Conservation (phyloP, 2,113 vertebrate species). For the Suricata suricatta region DNA sequence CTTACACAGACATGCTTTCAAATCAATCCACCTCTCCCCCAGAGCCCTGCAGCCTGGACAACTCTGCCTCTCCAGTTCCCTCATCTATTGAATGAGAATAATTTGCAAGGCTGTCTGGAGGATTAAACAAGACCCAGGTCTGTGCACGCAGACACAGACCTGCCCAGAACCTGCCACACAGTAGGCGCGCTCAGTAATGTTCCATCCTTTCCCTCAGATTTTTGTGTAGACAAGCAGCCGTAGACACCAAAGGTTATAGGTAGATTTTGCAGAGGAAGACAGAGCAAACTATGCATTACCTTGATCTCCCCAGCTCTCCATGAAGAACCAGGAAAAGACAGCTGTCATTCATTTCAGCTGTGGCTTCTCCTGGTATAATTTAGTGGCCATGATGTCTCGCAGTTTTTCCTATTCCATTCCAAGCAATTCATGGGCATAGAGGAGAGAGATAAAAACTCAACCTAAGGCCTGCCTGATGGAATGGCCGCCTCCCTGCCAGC, state of each 20-base stretch:
- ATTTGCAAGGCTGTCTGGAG: neutral
- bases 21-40: no score
- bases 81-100: neutral
- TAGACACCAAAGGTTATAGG: neutral
- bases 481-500: no score
- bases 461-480: neutral
- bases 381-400: neutral
- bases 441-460: neutral
- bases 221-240: no score
- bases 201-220: neutral
- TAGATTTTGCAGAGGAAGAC: neutral
- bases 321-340: neutral
- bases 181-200: neutral
- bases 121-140: neutral
- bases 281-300: neutral
- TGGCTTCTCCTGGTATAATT: neutral
- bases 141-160: neutral
- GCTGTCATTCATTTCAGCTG: neutral
- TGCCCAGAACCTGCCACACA: neutral
- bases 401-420: neutral
- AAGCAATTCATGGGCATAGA: neutral
- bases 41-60: neutral
- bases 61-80: neutral
- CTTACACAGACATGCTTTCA: neutral
- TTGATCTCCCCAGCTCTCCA: neutral